Percentiles rank a stretch among this genome's conserved stretches.
These are phyloP conservation scores for Antitype chi DNA, from an alignment of 2,888 invertebrate species.

Conservation along the genomic window DNA sequence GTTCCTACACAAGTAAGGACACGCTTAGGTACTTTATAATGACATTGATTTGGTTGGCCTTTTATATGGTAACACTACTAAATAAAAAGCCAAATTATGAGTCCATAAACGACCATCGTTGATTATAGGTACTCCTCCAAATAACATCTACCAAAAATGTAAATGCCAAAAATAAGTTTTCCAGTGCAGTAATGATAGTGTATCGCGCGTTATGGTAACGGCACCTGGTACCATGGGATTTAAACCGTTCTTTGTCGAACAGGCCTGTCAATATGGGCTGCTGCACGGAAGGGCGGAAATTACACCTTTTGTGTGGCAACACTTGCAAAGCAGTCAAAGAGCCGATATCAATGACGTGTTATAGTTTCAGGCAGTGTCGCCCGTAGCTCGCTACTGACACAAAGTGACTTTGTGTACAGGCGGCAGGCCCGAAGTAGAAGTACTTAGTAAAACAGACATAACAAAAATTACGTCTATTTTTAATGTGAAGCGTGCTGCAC, in stretches of 20 bases:
- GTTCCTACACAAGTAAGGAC: neutral
- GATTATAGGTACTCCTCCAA: too few species aligned
- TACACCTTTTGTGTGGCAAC: conserved; percentile 16
- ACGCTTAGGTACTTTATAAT: neutral
- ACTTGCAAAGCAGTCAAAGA: neutral
- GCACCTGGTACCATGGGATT: too few species aligned
- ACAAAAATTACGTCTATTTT: neutral
- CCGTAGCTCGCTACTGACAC: neutral
- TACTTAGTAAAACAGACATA: neutral
- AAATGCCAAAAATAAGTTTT: neutral
- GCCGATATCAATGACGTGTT: neutral
- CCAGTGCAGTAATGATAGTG: neutral
- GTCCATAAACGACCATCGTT: neutral
- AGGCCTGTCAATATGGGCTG: neutral
- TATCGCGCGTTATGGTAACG: neutral
- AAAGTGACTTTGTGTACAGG: neutral
- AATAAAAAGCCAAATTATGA: neutral
- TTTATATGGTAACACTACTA: neutral
- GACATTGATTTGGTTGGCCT: neutral
- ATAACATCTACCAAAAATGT: neutral
- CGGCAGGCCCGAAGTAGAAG: too few species aligned
- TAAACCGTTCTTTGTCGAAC: neutral
- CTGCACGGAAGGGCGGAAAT: conserved; percentile 13
- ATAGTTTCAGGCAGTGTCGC: neutral
- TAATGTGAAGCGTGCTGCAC: neutral